Evolutionary conservation across 2,113 vertebrate species (phyloP), one percentile per base, ranked within the genome.

Genomic region (Dasypus novemcinctus): DNA sequence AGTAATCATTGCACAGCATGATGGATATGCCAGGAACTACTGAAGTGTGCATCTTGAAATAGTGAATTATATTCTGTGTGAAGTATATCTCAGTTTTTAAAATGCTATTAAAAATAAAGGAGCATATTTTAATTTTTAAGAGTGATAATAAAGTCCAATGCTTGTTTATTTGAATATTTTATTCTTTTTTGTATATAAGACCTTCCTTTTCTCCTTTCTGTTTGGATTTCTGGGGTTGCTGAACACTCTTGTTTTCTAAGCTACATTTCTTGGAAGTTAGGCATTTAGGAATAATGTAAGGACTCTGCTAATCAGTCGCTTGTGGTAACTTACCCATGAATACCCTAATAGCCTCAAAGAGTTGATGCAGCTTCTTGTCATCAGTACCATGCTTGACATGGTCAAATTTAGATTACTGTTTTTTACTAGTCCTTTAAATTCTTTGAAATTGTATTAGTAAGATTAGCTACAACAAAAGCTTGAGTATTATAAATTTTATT

Each of bases 101-200:
- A 90, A 74, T 69, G 69, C 49, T 90, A 1, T 83, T 93, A 69
- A 84, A 97, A 59, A 87, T 46, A 64, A 78, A 59, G 7, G 84
- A 21, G 87, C 31, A 93, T 46, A 75, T 57, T 94, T 91, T 82
- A 78, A 94, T 61, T 94, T 96, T 94, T 94, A 79, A 87, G 36
- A 66, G 2, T 71, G 78, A 66, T 91, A 61, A 38, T 91, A 82
- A 87, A 90, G 36, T 87, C 57, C 18, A 90, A 0, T 84, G 33
- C 71, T 89, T 86, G 59, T 59, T 89, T 86, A 57, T 95, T 93
- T 95, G 33, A 18, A 81, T 94, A 49, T 93, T 80, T 79, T 91
- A 20, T 79, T 63, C 1, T 93, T 43, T 18, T 78, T 92, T 76
- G 86, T 76, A 87, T 79, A 38, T 82, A 90, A 86, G 52, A 78